Evolutionary conservation across 2,888 invertebrate species (phyloP).

Genomic region (Aleiodes alternator): DNA sequence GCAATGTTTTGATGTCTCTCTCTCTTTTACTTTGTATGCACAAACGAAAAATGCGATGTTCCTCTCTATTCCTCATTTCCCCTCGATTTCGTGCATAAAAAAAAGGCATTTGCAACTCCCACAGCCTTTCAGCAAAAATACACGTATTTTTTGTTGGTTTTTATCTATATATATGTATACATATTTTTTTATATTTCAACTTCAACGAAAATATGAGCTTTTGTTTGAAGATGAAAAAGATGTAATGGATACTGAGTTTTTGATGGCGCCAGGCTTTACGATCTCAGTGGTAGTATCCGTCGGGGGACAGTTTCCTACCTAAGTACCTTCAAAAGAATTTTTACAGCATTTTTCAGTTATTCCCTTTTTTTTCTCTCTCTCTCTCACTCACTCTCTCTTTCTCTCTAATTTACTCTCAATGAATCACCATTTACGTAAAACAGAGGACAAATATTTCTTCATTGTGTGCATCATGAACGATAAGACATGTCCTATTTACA

Average conservation of each 20-base stretch:
- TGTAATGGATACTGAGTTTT: constrained; percentile 35
- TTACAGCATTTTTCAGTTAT: constrained; percentile 27
- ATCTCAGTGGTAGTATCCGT: constrained; percentile 54
- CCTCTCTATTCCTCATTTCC: too few species aligned
- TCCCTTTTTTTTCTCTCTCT: background rate
- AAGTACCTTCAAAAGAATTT: constrained; percentile 36
- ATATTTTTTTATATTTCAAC: constrained; percentile 7
- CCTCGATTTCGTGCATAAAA: constrained; percentile 15
- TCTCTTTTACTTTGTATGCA: constrained; percentile 8
- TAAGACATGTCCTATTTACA: background rate
- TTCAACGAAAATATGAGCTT: constrained; percentile 23
- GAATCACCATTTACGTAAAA: constrained; percentile 26
- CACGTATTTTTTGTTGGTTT: background rate
- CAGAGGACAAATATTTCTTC: constrained; percentile 1
- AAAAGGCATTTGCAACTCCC: constrained; percentile 40
- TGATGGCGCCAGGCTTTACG: constrained; percentile 59
- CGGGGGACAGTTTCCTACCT: constrained; percentile 42
- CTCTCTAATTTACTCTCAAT: background rate
- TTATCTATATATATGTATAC: too few species aligned
- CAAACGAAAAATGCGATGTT: constrained; percentile 8
- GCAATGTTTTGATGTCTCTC: constrained; percentile 27
- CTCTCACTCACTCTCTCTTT: too few species aligned
- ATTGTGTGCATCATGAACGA: background rate
- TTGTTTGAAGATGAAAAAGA: constrained; percentile 39
- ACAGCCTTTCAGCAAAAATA: constrained; percentile 49